Percentiles rank a stretch among this genome's conserved stretches.
phyloP scores from a whole-genome alignment of 2,888 invertebrate species.

The Pachliopta kotzebuea region DNA sequence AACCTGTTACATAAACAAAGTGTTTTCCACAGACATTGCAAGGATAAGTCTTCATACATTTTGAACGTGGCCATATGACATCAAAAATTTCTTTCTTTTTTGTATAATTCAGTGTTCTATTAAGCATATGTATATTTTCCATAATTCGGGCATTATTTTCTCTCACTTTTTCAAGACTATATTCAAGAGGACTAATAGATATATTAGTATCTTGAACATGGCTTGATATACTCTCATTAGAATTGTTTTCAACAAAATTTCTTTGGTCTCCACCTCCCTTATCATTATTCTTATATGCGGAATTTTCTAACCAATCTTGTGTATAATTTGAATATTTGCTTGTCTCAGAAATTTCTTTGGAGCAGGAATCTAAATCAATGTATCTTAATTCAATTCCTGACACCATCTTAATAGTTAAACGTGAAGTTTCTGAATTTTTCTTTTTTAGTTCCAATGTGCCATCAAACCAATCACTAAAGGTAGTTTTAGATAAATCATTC shows the following conservation, averaged over 20 bases:
- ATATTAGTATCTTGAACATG: constrained; percentile 29
- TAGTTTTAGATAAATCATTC: constrained; percentile 42
- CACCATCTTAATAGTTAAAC: constrained; percentile 66
- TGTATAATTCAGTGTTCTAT: constrained; percentile 67
- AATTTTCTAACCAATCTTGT: neutral
- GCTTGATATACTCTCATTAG: constrained; percentile 8
- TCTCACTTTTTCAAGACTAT: constrained; percentile 69
- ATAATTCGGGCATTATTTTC: constrained; percentile 73
- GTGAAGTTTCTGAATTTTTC: constrained; percentile 53
- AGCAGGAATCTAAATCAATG: constrained; percentile 63
- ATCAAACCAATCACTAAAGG: constrained; percentile 62
- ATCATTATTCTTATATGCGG: neutral
- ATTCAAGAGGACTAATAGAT: constrained; percentile 57
- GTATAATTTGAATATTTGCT: constrained; percentile 30
- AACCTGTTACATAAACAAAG: constrained; percentile 72
- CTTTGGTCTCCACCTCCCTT: constrained; percentile 1
- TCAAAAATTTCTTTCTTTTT: constrained; percentile 69
- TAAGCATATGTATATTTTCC: constrained; percentile 73
- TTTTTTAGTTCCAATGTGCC: constrained; percentile 49
- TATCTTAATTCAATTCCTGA: constrained; percentile 50
- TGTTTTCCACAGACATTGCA: constrained; percentile 71
- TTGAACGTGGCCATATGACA: constrained; percentile 55
- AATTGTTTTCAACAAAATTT: constrained; percentile 11
- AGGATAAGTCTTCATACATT: constrained; percentile 57
- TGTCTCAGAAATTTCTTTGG: constrained; percentile 45